phyloP scores from a whole-genome alignment of 2,888 invertebrate species.

The Parascotia fuliginaria region DNA sequence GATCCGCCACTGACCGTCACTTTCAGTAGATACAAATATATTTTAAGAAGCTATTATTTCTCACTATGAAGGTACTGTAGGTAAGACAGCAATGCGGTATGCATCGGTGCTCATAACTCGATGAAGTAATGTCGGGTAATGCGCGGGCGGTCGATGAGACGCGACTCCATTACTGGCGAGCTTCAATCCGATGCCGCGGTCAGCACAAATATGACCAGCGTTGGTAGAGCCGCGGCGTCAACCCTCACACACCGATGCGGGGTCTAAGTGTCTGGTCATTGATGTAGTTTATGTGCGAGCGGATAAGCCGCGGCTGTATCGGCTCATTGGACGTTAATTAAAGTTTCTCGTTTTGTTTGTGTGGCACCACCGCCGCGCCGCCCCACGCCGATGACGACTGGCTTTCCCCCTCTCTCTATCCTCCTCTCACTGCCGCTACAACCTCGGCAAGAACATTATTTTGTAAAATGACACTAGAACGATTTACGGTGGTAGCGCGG shows the following conservation, averaged over 20 bases:
- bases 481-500: not conserved
- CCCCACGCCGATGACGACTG: slow-evolving; percentile 34
- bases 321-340: slow-evolving; percentile 44
- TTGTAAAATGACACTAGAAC: slow-evolving; percentile 1
- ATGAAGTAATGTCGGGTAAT: not conserved
- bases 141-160: slow-evolving; percentile 10
- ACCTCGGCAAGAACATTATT: not conserved
- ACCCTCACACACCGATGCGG: not conserved
- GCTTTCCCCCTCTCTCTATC: not conserved
- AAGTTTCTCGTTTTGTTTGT: slow-evolving; percentile 38
- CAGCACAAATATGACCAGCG: slow-evolving; percentile 27
- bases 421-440: not conserved
- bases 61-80: not conserved
- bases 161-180: slow-evolving; percentile 14
- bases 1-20: not conserved
- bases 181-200: slow-evolving; percentile 20
- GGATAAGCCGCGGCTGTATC: slow-evolving; percentile 29
- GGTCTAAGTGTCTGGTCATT: slow-evolving; percentile 6
- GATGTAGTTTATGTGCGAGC: slow-evolving; percentile 16
- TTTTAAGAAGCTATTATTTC: not conserved
- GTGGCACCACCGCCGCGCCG: slow-evolving; percentile 2
- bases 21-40: not conserved
- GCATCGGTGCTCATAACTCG: not conserved
- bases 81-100: not conserved
- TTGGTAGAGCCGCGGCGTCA: not conserved